Conservation (phyloP, 2,888 invertebrate genomes). For the Coelopa pilipes region DNA sequence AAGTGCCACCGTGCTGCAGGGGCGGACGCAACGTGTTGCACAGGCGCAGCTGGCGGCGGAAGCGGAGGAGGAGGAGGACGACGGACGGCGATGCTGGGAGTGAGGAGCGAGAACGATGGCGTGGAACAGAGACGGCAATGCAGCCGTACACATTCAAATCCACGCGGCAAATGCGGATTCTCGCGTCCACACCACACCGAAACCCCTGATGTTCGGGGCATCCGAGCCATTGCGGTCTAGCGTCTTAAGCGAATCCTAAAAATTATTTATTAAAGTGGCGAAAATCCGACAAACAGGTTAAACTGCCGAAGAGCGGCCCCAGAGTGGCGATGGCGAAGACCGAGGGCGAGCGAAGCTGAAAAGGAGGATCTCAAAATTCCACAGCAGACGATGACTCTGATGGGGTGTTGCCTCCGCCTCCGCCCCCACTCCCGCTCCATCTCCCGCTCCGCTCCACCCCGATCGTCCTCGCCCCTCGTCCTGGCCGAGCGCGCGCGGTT, state of each 20-base stretch:
- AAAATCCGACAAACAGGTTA: slow-evolving; percentile 63
- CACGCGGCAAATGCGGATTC: slow-evolving; percentile 24
- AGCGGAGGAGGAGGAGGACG: not conserved
- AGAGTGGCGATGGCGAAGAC: slow-evolving; percentile 2
- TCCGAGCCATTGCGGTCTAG: not conserved
- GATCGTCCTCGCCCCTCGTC: too few relatives aligned
- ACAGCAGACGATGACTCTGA: slow-evolving; percentile 45
- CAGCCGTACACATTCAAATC: slow-evolving; percentile 6
- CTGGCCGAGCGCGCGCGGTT: not conserved
- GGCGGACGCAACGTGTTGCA: slow-evolving; percentile 21
- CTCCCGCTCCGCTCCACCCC: too few relatives aligned
- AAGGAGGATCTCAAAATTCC: slow-evolving; percentile 51
- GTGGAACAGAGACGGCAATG: not conserved
- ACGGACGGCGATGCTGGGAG: slow-evolving; percentile 1
- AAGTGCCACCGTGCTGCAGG: slow-evolving; percentile 24
- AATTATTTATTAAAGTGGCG: slow-evolving; percentile 65
- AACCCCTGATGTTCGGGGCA: not conserved
- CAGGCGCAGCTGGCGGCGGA: not conserved
- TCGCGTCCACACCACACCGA: not conserved
- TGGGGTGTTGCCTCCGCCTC: too few relatives aligned
- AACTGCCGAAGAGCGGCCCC: slow-evolving; percentile 42
- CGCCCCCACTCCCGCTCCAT: too few relatives aligned
- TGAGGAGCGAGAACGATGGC: not conserved
- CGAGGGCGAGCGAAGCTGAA: not conserved
- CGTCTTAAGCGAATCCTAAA: slow-evolving; percentile 56